Conservation (phyloP, 2,888 invertebrate species). For the Agonopterix subpropinquella region DNA sequence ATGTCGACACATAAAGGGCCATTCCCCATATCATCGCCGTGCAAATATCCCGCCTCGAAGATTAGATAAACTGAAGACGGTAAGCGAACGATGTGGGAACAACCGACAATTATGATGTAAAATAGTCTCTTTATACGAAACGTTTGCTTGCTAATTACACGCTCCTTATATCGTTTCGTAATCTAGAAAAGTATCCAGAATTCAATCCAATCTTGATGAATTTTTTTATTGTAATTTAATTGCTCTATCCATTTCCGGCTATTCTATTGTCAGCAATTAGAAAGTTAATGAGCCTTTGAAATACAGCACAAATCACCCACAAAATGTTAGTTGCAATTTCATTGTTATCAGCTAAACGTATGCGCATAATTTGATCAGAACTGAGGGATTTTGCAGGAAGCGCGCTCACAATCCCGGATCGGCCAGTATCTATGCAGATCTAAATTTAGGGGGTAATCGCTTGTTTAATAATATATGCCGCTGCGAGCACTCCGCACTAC, state of each 20-base stretch:
- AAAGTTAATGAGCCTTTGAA: too few species aligned
- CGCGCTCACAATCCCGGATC: conserved; percentile 34
- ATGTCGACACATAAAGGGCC: conserved; percentile 39
- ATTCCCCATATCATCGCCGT: conserved; percentile 58
- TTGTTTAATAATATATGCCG: conserved; percentile 52
- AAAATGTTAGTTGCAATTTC: conserved; percentile 1
- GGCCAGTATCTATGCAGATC: conserved; percentile 45
- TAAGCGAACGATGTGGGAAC: conserved; percentile 40
- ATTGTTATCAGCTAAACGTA: conserved; percentile 30
- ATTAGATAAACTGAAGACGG: conserved; percentile 62
- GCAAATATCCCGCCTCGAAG: conserved; percentile 68
- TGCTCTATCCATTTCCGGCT: too few species aligned
- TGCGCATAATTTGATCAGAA: conserved; percentile 57
- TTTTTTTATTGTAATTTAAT: too few species aligned
- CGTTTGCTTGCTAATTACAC: conserved; percentile 27
- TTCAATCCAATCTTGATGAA: too few species aligned
- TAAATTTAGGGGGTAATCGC: conserved; percentile 55
- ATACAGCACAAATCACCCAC: not conserved
- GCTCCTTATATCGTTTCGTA: conserved; percentile 1
- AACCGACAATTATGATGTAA: conserved; percentile 30
- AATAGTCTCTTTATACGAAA: conserved; percentile 2
- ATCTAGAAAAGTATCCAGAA: too few species aligned
- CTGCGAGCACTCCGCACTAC: conserved; percentile 24
- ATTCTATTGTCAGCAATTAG: too few species aligned
- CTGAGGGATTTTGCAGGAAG: conserved; percentile 46